phyloP scores from a whole-genome alignment of 53 echinoderm and acorn worm genomes.

The Echinarachnius parma region DNA sequence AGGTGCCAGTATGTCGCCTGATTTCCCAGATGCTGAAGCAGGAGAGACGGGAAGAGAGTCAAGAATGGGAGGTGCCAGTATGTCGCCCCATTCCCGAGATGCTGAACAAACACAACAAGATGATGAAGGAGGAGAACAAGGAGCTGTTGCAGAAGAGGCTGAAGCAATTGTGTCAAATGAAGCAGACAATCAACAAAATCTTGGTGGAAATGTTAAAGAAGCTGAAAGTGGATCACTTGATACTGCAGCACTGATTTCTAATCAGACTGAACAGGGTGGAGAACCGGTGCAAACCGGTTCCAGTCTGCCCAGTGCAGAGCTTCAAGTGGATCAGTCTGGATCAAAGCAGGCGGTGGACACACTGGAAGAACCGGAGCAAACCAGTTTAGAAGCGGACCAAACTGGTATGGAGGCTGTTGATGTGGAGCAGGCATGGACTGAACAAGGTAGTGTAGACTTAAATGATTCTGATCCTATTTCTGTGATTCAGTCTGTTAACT shows the following conservation, averaged over 20 bases:
- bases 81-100: too few relatives aligned
- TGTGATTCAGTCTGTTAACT: too few relatives aligned
- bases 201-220: too few relatives aligned
- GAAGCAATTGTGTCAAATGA: slow-evolving; percentile 1
- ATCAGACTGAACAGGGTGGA: not conserved
- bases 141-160: not conserved
- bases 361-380: too few relatives aligned
- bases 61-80: too few relatives aligned
- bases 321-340: slow-evolving; percentile 29
- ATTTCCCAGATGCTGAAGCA: too few relatives aligned
- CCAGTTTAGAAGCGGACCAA: slow-evolving; percentile 47
- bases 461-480: too few relatives aligned
- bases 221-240: not conserved
- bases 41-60: too few relatives aligned
- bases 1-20: too few relatives aligned
- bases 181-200: not conserved
- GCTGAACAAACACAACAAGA: too few relatives aligned
- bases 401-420: slow-evolving; percentile 56
- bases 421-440: slow-evolving; percentile 44
- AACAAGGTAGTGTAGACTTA: slow-evolving; percentile 45
- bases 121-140: not conserved
- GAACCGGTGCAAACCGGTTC: slow-evolving; percentile 9
- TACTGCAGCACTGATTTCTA: not conserved
- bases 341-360: slow-evolving; percentile 42
- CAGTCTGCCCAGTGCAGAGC: slow-evolving; percentile 4